These are phyloP conservation scores for Andricus quercusramuli DNA, from an alignment of 2,888 invertebrate genomes.

Conservation along the genomic window DNA sequence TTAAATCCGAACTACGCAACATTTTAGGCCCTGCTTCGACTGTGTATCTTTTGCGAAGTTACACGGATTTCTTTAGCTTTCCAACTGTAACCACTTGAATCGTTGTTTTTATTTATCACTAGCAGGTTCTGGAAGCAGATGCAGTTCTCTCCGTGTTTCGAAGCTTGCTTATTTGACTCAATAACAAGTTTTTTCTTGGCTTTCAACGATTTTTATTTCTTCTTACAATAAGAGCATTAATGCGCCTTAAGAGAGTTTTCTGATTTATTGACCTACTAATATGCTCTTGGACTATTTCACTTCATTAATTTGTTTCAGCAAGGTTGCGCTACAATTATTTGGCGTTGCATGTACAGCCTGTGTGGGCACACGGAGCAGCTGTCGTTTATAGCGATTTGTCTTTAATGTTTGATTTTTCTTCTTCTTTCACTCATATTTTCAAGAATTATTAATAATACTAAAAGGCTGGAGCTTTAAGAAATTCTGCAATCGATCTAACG, in stretches of 20 bases:
- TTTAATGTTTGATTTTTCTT: constrained; percentile 51
- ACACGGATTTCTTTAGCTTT: constrained; percentile 42
- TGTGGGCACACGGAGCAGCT: constrained; percentile 78
- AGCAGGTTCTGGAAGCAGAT: constrained; percentile 76
- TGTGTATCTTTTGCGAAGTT: constrained; percentile 31
- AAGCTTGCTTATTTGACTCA: constrained; percentile 72
- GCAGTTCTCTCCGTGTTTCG: constrained; percentile 68
- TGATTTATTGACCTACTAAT: constrained; percentile 63
- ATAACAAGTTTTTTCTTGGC: constrained; percentile 61
- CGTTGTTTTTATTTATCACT: constrained; percentile 61
- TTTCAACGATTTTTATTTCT: constrained; percentile 51
- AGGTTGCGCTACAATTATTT: constrained; percentile 75
- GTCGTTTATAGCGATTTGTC: constrained; percentile 59
- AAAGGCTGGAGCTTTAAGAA: constrained; percentile 22
- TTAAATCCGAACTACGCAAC: too few species aligned
- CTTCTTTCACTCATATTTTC: constrained; percentile 41
- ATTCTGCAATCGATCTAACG: not conserved
- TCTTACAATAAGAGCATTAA: constrained; percentile 37
- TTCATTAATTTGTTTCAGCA: constrained; percentile 75
- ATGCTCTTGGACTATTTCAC: constrained; percentile 60
- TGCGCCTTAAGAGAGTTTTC: constrained; percentile 47
- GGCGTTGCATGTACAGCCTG: constrained; percentile 77
- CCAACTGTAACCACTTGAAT: constrained; percentile 55
- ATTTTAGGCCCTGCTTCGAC: not conserved
- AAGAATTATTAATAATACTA: constrained; percentile 49